Evolutionary conservation across 2,113 vertebrate genomes (phyloP).

Genomic region (Stomatorhinus ivindoensis): DNA sequence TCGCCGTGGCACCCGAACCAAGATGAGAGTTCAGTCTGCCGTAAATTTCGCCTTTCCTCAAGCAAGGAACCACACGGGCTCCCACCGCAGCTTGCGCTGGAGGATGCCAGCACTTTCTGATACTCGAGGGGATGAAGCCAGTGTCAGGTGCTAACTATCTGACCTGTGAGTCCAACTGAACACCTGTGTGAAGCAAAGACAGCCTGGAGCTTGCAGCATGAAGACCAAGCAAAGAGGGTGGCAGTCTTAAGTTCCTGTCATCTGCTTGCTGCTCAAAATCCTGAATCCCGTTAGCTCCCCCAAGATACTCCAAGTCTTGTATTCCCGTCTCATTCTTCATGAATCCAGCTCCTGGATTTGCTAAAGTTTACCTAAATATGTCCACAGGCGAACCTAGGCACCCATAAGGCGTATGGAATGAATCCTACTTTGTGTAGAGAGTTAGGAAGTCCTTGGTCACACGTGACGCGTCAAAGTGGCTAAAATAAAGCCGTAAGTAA

Average conservation of each 20-base stretch:
- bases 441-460: neutral
- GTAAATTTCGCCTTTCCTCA: neutral
- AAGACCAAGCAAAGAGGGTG: neutral
- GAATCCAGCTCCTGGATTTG: neutral
- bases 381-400: neutral
- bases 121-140: neutral
- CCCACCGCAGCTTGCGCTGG: neutral
- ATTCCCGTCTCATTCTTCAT: neutral
- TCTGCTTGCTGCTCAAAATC: neutral
- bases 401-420: neutral
- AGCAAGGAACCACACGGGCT: neutral
- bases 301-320: neutral
- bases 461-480: neutral
- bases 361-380: neutral
- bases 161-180: neutral
- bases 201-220: neutral
- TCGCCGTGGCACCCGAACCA: constrained; percentile 38
- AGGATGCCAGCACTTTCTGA: neutral
- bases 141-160: neutral
- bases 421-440: neutral
- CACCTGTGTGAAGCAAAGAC: neutral
- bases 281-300: neutral
- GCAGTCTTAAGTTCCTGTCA: neutral
- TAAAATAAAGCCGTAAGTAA: neutral
- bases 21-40: neutral